Base-by-base conservation (phyloP, 2,797 vertebrate species). In the Manis pentadactyla region DNA sequence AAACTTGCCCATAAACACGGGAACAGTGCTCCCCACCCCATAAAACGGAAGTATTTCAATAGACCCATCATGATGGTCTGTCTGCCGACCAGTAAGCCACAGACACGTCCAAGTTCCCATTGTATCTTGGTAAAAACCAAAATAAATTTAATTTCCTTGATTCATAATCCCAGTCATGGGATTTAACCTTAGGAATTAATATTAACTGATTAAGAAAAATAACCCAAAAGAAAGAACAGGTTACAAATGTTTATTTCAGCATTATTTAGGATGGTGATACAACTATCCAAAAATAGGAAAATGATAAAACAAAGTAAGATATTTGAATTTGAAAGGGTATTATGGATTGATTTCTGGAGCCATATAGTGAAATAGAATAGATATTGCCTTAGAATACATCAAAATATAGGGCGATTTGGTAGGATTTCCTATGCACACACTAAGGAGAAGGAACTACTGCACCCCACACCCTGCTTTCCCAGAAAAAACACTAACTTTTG, bases 151-250 rank as follows among this genome's bases (percentile, higher is more conserved):
- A 90, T 90, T 73, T 57, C 31, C 31, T 91, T 82, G 63, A 31
- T 81, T 83, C 19, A 68, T 29, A 55, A 82, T n/a, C n/a, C 71
- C 57, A 57, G 12, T 84, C 21, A 8, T 5, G 7, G 49, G 29
- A 94, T 87, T 90, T 90, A 25, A 31, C 13, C 14, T 49, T 77
- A 93, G 51, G 42, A 77, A 95, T 55, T 66, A 81, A 87, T 18
- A 12, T 49, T 77, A 85, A 81, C 74, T 89, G 78, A 66, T 37
- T 25, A 92, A 84, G 37, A 69, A 96, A 78, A 78, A 83, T 57
- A 61, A 78, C 77, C 31, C 53, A 13, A 63, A 81, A 68, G 49
- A 63, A 82, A 81, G 14, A 11, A 92, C 7, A 75, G 73, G 46
- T 84, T 23, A 39, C 0, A 49, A 46, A 53, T 29, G 7, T 29